Base-by-base conservation (phyloP, 2,797 vertebrate genomes). In the Sternarchorhynchus goeldii region DNA sequence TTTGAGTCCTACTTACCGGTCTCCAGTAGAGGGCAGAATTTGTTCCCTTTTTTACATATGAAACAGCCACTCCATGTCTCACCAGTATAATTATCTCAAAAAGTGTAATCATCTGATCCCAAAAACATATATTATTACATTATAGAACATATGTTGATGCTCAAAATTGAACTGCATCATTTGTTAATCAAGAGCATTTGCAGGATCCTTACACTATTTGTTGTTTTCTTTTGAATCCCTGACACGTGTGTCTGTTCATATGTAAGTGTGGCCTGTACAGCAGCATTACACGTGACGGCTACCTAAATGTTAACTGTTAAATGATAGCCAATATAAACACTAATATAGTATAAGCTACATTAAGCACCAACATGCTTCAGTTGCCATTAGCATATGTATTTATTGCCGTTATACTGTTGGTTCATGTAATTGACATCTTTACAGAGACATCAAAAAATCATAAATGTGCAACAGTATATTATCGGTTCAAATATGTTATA, bases 21-120 rank as follows among this genome's bases (percentile, higher is more conserved):
- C 17, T 76, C 80, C 83, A 82, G 69, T 55, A 82, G 83, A 78
- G 75, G 78, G 83, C 80, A 82, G 80, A 75, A 63, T 80, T 75
- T 6, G 6, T 77, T 76, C 18, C 29, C 18, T 50, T 58, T 39
- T 29, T 25, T 58, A 6, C 29, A 57, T 0, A 72, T 18, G 4
- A 57, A 53, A 58, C 20, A 58, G 31, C 31, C 18, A 39, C 18
- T 16, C 17, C 32, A 7, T 56, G 45, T 36, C 64, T 64, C 18
- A 56, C 29, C n/a, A 25, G 5, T 36, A n/a, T 25, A 25, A 57
- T 66, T 36, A 75, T 75, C 32, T 70, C 5, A 5, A 57, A 56
- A 64, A 14, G 18, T 34, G 34, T 7, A 64, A 34, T 34, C 18
- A 29, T 53, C 7, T 71, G 57, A 57, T 71, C 20, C 69, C 12